Evolutionary conservation across 2,888 invertebrate species (phyloP), one percentile per base, ranked within the genome.

Genomic region (Limnephilus marmoratus): DNA sequence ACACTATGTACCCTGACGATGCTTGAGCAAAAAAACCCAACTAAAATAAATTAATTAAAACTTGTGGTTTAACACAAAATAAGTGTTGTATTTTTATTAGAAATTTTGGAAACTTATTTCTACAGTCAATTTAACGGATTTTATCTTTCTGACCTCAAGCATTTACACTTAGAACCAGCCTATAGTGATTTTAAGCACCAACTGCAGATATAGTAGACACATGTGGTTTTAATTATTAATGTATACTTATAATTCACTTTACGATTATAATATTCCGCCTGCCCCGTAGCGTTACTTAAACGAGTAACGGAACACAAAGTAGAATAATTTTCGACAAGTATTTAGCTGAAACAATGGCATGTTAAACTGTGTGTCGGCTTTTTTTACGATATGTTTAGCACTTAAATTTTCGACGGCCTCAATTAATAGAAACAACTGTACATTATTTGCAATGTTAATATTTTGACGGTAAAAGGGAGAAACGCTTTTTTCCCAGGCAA

Each of bases 321-420:
- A 82, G 34, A 82, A 68, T n/a, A 82, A 68, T n/a, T 68, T 68
- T 68, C 68, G 68, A 68, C 68, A n/a, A 68, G n/a, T 9, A 68
- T 68, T 68, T n/a, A 68, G 24, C n/a, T 9, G 24, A 68, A 68
- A 68, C 68, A 68, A 68, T 68, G 82, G 82, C 13, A 82, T 31
- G 82, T 82, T 18, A 82, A 82, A 82, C 82, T 82, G 82, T 82
- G 29, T 82, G 29, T 68, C 68, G 24, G n/a, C 24, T 68, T 68
- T 68, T 68, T 68, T 68, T 68, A 68, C n/a, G 68, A 68, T 68
- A 68, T 68, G 68, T 68, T 68, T 68, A n/a, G 68, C 68, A 68
- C 68, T 68, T 68, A 68, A 68, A 68, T 24, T 68, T 68, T 24
- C 0, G 68, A 68, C 24, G 68, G 68, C 68, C 68, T 68, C 68